A percentile compares a stretch with the other conserved stretches of the same genome.
phyloP scores from a whole-genome alignment of 2,797 vertebrate species.

The Hydrocynus forskahlii region DNA sequence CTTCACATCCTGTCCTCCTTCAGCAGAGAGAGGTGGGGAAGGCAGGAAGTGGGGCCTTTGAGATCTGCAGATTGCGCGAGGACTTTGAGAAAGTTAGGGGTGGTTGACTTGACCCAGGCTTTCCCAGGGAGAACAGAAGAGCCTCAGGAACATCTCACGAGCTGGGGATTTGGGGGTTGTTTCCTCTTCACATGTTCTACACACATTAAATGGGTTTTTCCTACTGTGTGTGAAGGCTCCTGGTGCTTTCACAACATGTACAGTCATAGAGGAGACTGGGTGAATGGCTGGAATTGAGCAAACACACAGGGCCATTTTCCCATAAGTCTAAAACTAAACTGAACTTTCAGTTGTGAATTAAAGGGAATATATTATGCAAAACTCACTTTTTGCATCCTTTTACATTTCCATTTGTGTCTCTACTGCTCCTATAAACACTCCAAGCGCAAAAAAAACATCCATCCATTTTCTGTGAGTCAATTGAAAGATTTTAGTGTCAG shows the following conservation, averaged over 20 bases:
- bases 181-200: constrained; percentile 57
- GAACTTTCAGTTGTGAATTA: background rate
- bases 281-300: background rate
- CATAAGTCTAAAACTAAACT: background rate
- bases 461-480: too few species aligned
- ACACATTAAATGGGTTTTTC: constrained; percentile 46
- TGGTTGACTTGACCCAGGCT: constrained; percentile 62
- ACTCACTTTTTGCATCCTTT: too few species aligned
- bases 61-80: constrained; percentile 71
- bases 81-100: constrained; percentile 72
- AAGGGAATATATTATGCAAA: too few species aligned
- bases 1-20: constrained; percentile 74
- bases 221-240: constrained; percentile 31
- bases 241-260: constrained; percentile 3
- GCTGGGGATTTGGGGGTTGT: constrained; percentile 46
- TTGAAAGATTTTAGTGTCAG: too few species aligned
- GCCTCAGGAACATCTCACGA: constrained; percentile 60
- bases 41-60: constrained; percentile 69
- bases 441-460: too few species aligned
- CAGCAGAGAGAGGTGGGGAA: constrained; percentile 65
- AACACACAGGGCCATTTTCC: background rate
- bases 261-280: constrained; percentile 1
- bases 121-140: constrained; percentile 64
- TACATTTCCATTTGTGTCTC: too few species aligned
- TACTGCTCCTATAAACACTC: too few species aligned